Evolutionary conservation across 2,888 invertebrate genomes (phyloP), one percentile per base, ranked within the genome.

Genomic region (Pterobdella sp.): DNA sequence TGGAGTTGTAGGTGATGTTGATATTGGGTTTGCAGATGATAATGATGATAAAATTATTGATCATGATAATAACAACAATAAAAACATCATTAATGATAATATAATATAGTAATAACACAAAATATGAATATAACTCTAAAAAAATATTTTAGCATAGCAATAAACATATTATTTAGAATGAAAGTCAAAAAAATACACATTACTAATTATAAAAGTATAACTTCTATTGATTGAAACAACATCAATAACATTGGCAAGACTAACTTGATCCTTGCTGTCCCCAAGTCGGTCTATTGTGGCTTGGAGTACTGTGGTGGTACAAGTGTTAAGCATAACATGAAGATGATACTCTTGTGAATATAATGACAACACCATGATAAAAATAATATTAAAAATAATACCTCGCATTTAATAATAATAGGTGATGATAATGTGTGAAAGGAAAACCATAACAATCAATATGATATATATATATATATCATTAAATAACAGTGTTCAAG

Each of bases 261-360:
- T 77, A 73, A 83, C 82, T 78, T 82, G 83, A 74, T 84, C 84
- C 77, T 84, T 84, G 68, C 80, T 80, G 77, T 85, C 85, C 52
- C 84, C 85, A 29, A 85, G 80, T 72, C 85, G 79, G 79, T 85
- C 84, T 31, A 83, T 79, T 65, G 79, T 78, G 49, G 80, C 75
- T n/a, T 80, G 78, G 67, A 83, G 76, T 72, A 84, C 84, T 82
- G 77, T 14, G 81, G 79, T 37, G 63, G 67, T 10, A 68, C 26
- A 37, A 26, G 49, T 31, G 63, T 18, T 56, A 29, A 29, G 29
- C 14, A 35, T 65, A 36, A 63, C 18, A 63, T 26, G 31, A 63
- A 14, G 63, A 63, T 63, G 63, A 63, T n/a, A 49, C 14, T 49
- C n/a, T 49, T 18, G 14, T 49, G n/a, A 49, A n/a, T 49, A 18